Conservation (phyloP, 2,113 vertebrate genomes). For the Sclerurus mexicanus region DNA sequence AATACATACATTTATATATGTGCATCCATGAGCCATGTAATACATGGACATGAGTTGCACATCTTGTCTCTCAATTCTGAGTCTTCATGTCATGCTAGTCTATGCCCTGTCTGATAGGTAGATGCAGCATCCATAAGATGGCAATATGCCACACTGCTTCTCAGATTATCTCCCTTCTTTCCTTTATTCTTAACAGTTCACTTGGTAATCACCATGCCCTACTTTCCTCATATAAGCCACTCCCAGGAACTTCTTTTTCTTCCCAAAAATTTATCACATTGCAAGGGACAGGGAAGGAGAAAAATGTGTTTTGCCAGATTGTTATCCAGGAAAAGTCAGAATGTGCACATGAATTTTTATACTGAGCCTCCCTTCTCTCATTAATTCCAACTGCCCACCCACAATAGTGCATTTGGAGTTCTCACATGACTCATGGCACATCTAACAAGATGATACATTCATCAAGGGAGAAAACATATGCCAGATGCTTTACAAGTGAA, state of each 20-base stretch:
- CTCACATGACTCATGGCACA: not conserved
- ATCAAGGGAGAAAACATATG: not conserved
- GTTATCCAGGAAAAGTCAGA: not conserved
- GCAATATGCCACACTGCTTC: not conserved
- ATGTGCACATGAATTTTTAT: not conserved
- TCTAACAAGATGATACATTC: not conserved
- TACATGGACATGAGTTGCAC: fast-evolving
- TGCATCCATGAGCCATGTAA: not conserved
- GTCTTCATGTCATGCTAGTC: not conserved
- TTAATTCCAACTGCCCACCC: not conserved
- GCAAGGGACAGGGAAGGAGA: not conserved
- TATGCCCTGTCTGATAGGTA: not conserved
- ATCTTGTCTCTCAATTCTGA: not conserved
- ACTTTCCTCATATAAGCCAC: not conserved
- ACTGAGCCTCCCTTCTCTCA: not conserved
- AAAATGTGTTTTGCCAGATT: not conserved
- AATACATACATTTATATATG: not conserved
- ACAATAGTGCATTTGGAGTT: not conserved
- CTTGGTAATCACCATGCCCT: not conserved
- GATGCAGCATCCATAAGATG: not conserved
- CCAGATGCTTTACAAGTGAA: not conserved
- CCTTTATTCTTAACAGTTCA: not conserved
- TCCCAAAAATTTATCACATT: not conserved
- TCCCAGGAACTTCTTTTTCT: not conserved
- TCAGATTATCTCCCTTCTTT: not conserved